Evolutionary conservation across 2,113 vertebrate genomes (phyloP).

Genomic region (Otolemur garnettii): DNA sequence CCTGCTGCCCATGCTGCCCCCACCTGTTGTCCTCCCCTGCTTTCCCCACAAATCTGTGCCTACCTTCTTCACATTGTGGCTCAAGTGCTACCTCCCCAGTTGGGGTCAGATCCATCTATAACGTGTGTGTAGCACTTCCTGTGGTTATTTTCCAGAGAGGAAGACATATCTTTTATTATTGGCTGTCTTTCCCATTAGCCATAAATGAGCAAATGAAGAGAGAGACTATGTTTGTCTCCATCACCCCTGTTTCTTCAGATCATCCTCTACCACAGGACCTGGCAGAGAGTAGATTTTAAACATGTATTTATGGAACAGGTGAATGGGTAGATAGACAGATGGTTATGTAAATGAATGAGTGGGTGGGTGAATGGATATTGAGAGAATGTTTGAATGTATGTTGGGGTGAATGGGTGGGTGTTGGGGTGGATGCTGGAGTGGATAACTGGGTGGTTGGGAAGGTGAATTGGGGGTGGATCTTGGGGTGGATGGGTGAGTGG

Average conservation of each 20-base stretch:
- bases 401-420: too few relatives aligned
- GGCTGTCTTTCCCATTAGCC: neutral
- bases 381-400: too few relatives aligned
- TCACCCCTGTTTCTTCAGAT: too few relatives aligned
- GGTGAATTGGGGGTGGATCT: neutral
- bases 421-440: too few relatives aligned
- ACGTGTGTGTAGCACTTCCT: neutral
- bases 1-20: neutral
- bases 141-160: neutral
- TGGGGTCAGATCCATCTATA: neutral
- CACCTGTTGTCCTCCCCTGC: neutral
- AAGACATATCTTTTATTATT: neutral
- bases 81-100: neutral
- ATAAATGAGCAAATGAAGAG: neutral
- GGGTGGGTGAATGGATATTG: too few relatives aligned
- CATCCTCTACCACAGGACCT: neutral
- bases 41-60: neutral
- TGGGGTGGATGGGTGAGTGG: too few relatives aligned
- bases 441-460: too few relatives aligned
- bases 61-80: fast-evolving
- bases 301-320: neutral
- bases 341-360: too few relatives aligned
- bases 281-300: neutral
- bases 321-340: neutral
- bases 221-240: neutral